These are phyloP conservation scores for Penaeus japonicus DNA, from an alignment of 1,140 invertebrate genomes.

Conservation along the genomic window DNA sequence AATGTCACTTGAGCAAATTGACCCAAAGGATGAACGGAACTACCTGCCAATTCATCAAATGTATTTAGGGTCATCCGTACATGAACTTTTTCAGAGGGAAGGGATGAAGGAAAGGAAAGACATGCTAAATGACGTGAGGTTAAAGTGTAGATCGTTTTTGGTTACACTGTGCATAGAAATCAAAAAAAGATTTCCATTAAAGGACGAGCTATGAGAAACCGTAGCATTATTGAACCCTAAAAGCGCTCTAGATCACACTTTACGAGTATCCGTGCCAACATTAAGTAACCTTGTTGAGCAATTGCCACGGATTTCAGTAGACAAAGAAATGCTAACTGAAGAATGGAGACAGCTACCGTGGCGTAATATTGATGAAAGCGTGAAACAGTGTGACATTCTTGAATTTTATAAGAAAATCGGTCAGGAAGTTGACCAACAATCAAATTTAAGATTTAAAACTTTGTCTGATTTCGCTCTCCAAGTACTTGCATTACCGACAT, in stretches of 20 bases:
- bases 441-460: neutral
- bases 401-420: neutral
- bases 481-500: conserved; percentile 4
- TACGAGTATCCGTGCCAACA: too few relatives aligned
- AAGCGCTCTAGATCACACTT: too few relatives aligned
- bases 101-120: neutral
- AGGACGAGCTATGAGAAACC: neutral
- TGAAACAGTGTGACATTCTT: too few relatives aligned
- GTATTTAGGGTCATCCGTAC: neutral
- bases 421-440: too few relatives aligned
- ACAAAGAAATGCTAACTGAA: neutral
- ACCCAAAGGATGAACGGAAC: too few relatives aligned
- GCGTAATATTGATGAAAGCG: neutral
- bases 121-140: neutral
- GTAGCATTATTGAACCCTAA: too few relatives aligned
- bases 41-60: too few relatives aligned
- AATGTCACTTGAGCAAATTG: too few relatives aligned
- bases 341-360: neutral
- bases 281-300: too few relatives aligned
- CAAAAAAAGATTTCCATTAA: conserved; percentile 1
- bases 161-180: neutral
- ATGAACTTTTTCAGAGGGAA: neutral
- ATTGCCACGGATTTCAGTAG: neutral
- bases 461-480: neutral
- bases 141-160: neutral